Percentiles rank a stretch among this genome's conserved stretches.
phyloP scores from a whole-genome alignment of 2,797 vertebrate species.

The Myotis myotis region DNA sequence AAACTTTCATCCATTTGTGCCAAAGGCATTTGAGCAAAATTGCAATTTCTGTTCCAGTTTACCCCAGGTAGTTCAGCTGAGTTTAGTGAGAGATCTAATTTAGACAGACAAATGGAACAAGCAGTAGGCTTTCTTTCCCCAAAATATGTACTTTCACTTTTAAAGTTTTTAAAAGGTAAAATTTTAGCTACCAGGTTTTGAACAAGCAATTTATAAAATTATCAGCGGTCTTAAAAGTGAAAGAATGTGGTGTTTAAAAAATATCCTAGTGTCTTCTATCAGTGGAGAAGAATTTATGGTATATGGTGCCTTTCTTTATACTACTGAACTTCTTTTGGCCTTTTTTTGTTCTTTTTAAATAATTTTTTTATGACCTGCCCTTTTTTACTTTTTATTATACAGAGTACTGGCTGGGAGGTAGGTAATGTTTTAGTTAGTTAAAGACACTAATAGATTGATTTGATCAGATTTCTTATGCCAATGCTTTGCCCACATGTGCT shows the following conservation, averaged over 20 bases:
- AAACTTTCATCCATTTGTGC: not conserved
- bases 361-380: slow-evolving; percentile 85
- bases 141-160: slow-evolving; percentile 29
- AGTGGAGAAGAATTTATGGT: not conserved
- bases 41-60: not conserved
- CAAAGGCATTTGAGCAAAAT: not conserved
- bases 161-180: slow-evolving; percentile 52
- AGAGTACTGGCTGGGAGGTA: slow-evolving; percentile 99
- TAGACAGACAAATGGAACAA: not conserved
- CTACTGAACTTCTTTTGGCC: slow-evolving; percentile 77
- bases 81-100: not conserved
- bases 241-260: slow-evolving; percentile 51
- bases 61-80: not conserved
- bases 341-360: slow-evolving; percentile 77
- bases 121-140: not conserved
- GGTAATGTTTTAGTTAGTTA: slow-evolving; percentile 93
- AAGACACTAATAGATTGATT: slow-evolving; percentile 88
- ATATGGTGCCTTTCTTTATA: slow-evolving; percentile 21
- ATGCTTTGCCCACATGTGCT: slow-evolving; percentile 96
- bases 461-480: slow-evolving; percentile 85
- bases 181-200: slow-evolving; percentile 36
- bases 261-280: slow-evolving; percentile 27
- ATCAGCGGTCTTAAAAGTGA: slow-evolving; percentile 14
- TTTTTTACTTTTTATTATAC: slow-evolving; percentile 96
- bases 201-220: slow-evolving; percentile 37